Percentiles rank a stretch among this genome's conserved stretches.
Evolutionary conservation across 2,113 vertebrate species (phyloP).

Genomic region (Vanacampus margaritifer): DNA sequence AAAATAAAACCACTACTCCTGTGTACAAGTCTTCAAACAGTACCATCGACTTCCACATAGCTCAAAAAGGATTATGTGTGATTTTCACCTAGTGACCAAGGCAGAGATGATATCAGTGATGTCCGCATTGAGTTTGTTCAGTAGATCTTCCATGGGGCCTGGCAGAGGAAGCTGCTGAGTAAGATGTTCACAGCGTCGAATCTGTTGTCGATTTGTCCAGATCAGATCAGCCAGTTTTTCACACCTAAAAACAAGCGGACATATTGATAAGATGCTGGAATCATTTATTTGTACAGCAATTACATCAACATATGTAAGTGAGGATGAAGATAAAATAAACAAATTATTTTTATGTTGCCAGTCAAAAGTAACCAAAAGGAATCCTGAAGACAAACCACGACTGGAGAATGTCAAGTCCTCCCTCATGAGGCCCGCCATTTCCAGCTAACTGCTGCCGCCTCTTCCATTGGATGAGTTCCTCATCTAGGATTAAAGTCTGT

Average conservation of each 20-base stretch:
- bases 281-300: neutral
- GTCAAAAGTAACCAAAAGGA: no score
- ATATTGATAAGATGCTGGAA: neutral
- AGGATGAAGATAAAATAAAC: neutral
- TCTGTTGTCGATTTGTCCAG: slow-evolving; percentile 97
- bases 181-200: slow-evolving; percentile 86
- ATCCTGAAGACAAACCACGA: slow-evolving; percentile 68
- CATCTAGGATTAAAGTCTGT: slow-evolving; percentile 86
- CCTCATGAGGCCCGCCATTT: slow-evolving; percentile 84
- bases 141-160: slow-evolving; percentile 85
- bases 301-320: neutral
- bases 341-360: no score
- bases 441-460: slow-evolving; percentile 87
- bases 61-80: neutral
- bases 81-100: slow-evolving; percentile 85
- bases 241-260: slow-evolving; percentile 72
- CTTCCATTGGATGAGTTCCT: slow-evolving; percentile 91
- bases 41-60: neutral
- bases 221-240: slow-evolving; percentile 94
- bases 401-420: slow-evolving; percentile 85
- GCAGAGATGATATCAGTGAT: slow-evolving; percentile 95
- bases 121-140: slow-evolving; percentile 83
- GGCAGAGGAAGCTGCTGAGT: slow-evolving; percentile 92
- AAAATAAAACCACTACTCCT: neutral
- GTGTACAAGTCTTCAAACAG: no score